These are phyloP conservation scores for Pangasius krempfi DNA, from an alignment of 2,797 vertebrate species.

Conservation along the genomic window DNA sequence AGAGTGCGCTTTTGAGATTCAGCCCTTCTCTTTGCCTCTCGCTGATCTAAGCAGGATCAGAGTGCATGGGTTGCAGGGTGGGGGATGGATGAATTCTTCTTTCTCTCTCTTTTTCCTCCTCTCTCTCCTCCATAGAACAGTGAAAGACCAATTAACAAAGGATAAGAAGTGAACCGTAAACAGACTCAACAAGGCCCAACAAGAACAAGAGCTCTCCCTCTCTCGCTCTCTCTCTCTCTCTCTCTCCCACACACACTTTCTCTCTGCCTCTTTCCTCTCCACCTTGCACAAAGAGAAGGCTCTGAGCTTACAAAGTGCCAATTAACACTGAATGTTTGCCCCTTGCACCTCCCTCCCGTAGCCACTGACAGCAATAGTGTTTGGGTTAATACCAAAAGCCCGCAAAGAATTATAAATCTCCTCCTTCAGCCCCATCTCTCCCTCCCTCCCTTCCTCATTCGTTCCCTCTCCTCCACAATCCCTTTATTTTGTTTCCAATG, in stretches of 20 bases:
- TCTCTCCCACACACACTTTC: conserved; percentile 24
- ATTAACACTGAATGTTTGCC: conserved; percentile 85
- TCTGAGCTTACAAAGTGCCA: conserved; percentile 84
- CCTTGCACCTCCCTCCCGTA: conserved; percentile 79
- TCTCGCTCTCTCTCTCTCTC: conserved; percentile 44
- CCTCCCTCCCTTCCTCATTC: conserved; percentile 37
- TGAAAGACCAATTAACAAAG: conserved; percentile 84
- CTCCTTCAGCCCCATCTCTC: conserved; percentile 67
- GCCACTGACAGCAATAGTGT: conserved; percentile 84
- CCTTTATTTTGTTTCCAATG: conserved; percentile 84
- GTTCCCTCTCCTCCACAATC: conserved; percentile 63
- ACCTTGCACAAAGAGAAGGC: conserved; percentile 79
- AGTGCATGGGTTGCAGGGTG: conserved; percentile 38
- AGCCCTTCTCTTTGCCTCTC: conserved; percentile 56
- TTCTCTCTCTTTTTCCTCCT: conserved; percentile 54
- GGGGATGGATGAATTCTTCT: conserved; percentile 51
- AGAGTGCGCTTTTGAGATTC: conserved; percentile 23
- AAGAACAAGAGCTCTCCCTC: conserved; percentile 74
- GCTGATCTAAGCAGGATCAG: conserved; percentile 36
- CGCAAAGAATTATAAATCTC: conserved; percentile 84
- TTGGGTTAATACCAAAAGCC: conserved; percentile 87
- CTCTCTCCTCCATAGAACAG: conserved; percentile 68
- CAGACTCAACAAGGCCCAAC: conserved; percentile 80
- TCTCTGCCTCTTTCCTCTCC: conserved; percentile 43
- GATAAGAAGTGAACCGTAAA: conserved; percentile 86